A percentile compares a stretch with the other conserved stretches of the same genome.
Conservation (phyloP, 2,888 invertebrate genomes). For the Steromphala cineraria region DNA sequence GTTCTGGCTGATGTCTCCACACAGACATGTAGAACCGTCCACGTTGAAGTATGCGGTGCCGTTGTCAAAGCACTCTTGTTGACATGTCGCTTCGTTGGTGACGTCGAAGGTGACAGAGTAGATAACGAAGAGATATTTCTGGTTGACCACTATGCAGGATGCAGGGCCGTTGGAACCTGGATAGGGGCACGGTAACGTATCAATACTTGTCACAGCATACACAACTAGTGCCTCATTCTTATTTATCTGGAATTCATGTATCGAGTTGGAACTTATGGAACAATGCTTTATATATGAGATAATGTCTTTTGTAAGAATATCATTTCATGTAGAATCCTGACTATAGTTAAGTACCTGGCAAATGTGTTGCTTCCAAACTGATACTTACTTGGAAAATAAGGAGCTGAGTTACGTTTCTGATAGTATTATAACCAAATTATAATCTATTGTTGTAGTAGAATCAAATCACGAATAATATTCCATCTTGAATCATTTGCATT, state of each 20-base stretch:
- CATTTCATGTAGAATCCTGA: too few species aligned
- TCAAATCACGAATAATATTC: too few species aligned
- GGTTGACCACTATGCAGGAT: constrained; percentile 26
- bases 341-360: too few species aligned
- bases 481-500: too few species aligned
- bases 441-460: too few species aligned
- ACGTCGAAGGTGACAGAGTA: constrained; percentile 1
- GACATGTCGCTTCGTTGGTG: constrained; percentile 24
- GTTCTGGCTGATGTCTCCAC: constrained; percentile 22
- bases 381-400: too few species aligned
- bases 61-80: constrained; percentile 31
- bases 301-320: too few species aligned
- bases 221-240: background rate
- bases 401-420: too few species aligned
- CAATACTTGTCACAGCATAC: background rate
- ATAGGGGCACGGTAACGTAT: background rate
- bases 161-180: background rate
- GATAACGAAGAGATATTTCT: constrained; percentile 16
- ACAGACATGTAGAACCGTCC: constrained; percentile 20
- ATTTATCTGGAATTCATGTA: background rate
- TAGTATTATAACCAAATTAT: too few species aligned
- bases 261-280: background rate
- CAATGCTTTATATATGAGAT: background rate
- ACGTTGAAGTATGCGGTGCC: constrained; percentile 22
- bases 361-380: too few species aligned